phyloP scores from a whole-genome alignment of 2,113 vertebrate genomes.

The Lagopus leucura region DNA sequence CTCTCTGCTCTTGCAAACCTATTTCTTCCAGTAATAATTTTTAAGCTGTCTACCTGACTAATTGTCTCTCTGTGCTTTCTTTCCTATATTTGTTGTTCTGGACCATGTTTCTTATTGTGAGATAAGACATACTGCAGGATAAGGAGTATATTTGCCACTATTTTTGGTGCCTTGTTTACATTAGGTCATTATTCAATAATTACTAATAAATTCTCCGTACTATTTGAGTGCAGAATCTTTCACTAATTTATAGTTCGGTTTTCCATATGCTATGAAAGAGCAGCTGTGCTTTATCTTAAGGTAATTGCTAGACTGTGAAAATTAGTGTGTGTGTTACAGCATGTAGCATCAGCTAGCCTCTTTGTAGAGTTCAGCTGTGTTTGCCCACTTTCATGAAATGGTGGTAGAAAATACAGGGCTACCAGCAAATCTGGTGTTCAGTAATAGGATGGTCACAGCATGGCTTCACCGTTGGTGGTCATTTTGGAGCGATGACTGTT shows the following conservation, averaged over 20 bases:
- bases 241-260: neutral
- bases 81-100: neutral
- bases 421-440: neutral
- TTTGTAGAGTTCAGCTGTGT: neutral
- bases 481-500: neutral
- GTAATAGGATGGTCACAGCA: neutral
- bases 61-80: neutral
- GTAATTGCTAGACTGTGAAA: neutral
- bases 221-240: neutral
- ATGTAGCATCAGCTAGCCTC: neutral
- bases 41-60: slow-evolving; percentile 18
- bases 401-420: neutral
- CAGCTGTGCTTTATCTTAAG: neutral
- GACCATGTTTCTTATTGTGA: neutral
- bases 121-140: neutral
- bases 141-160: neutral
- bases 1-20: neutral
- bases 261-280: neutral
- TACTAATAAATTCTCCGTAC: neutral
- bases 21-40: slow-evolving; percentile 16
- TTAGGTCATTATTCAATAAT: neutral
- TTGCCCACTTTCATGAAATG: neutral
- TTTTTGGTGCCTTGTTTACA: neutral
- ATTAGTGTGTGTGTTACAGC: neutral
- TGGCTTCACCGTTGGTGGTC: fast-evolving